These are phyloP conservation scores for Florisuga fusca DNA, from an alignment of 2,797 vertebrate species.

Conservation along the genomic window DNA sequence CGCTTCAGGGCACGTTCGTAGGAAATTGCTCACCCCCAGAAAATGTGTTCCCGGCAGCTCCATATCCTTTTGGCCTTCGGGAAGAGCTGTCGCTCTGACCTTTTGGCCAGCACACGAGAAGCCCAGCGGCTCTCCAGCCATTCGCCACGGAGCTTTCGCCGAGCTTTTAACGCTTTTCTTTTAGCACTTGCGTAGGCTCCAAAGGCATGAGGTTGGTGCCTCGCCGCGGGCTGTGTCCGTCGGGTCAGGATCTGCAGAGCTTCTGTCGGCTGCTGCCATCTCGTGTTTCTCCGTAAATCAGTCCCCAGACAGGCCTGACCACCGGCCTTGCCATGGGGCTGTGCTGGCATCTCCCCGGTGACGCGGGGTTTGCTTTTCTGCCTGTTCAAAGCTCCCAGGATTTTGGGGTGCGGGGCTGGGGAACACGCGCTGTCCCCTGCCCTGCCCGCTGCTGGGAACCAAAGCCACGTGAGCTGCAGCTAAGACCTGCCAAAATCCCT, in stretches of 20 bases:
- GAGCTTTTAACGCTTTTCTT: not conserved
- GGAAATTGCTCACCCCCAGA: constrained; percentile 72
- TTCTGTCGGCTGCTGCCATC: constrained; percentile 59
- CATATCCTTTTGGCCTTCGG: constrained; percentile 45
- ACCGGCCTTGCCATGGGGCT: not conserved
- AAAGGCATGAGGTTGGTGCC: not conserved
- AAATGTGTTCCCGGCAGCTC: constrained; percentile 52
- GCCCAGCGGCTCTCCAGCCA: not conserved
- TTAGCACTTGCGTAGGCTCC: not conserved
- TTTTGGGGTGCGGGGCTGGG: not conserved
- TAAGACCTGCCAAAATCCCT: constrained; percentile 17
- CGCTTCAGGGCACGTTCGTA: not conserved
- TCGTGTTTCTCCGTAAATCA: not conserved
- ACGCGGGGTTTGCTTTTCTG: not conserved
- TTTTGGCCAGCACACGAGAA: not conserved
- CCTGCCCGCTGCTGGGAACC: not conserved
- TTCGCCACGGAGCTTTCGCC: not conserved
- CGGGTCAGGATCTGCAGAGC: not conserved
- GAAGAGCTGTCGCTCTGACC: constrained; percentile 52
- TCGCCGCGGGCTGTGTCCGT: not conserved
- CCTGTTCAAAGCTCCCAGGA: fast-evolving
- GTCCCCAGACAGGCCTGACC: not conserved
- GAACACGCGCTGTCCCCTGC: not conserved
- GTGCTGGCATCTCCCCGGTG: not conserved
- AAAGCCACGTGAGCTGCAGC: constrained; percentile 43